Base-by-base conservation (phyloP, 2,113 vertebrate species). In the Festucalex cinctus region DNA sequence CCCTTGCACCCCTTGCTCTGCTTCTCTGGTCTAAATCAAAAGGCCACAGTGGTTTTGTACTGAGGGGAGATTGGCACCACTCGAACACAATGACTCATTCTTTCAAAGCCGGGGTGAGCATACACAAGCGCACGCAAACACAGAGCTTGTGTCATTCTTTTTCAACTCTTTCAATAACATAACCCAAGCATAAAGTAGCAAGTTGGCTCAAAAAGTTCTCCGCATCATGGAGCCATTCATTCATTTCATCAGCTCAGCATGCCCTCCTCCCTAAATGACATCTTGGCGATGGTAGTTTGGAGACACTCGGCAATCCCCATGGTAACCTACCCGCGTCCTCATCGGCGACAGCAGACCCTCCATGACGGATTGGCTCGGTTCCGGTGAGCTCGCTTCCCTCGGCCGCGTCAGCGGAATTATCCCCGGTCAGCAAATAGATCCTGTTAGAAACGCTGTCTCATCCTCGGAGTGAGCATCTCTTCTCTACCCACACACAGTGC, bases 261-360 rank as follows among this genome's bases (percentile, higher is more conserved):
- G 17, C 48, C 24, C 28, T 75, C 54, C 65, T 74, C 53, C 44
- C 32, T 59, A 13, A 60, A 24, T 73, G 48, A 28, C 65, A 37
- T 17, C 68, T 66, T 37, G 26, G 64, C 44, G 74, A 69, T 54
- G 61, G 60, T 12, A 37, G 62, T 59, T 59, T 26, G 32, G 61
- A 63, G 66, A 68, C 81, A 73, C 66, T 70, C 74, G 57, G 68
- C 36, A 43, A 77, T 86, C 75, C 39, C 85, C 81, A 69, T 80
- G 78, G 81, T 76, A 76, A 91, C 90, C 82, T 86, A 92, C 91
- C 91, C 91, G 85, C 2, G 91, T 91, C 70, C 90, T 90, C 90
- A 91, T 91, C 60, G 90, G 90, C 82, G 91, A 91, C 75, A 92
- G 88, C 61, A 91, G 89, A 83, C 91, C 91, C 81, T 92, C 91